Conservation (phyloP, 2,113 vertebrate species). For the Hippoglossus stenolepis region DNA sequence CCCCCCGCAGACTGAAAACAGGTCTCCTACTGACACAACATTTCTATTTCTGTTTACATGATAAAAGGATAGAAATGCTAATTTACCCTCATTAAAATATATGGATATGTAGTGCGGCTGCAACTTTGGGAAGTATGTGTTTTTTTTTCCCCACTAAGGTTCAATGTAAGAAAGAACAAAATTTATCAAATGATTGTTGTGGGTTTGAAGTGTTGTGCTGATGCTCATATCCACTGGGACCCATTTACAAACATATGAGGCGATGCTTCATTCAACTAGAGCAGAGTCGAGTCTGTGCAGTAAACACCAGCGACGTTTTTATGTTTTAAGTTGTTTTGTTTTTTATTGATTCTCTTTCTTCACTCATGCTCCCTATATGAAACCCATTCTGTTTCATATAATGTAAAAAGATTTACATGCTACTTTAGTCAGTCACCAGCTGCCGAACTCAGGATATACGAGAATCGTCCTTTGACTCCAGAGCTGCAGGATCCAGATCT, state of each 20-base stretch:
- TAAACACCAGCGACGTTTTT: slow-evolving; percentile 21
- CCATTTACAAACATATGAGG: slow-evolving; percentile 20
- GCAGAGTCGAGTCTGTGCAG: slow-evolving; percentile 13
- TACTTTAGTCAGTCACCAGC: slow-evolving; percentile 3
- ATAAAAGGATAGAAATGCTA: slow-evolving; percentile 68
- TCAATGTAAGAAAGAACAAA: slow-evolving; percentile 53
- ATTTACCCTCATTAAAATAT: slow-evolving; percentile 76
- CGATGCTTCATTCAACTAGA: slow-evolving; percentile 43
- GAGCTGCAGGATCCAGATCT: too few relatives aligned
- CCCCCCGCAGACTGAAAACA: slow-evolving; percentile 12
- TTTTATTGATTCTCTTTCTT: not conserved
- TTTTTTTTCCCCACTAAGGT: slow-evolving; percentile 9
- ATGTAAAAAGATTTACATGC: not conserved
- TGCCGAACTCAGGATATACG: not conserved
- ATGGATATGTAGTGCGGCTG: slow-evolving; percentile 47
- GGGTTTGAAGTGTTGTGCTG: not conserved
- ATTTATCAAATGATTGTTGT: slow-evolving; percentile 34
- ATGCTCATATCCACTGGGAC: slow-evolving; percentile 32
- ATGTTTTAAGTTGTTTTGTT: slow-evolving; percentile 4
- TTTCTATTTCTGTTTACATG: slow-evolving; percentile 66
- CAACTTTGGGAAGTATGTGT: slow-evolving; percentile 20
- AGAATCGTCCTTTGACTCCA: not conserved
- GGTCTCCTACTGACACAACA: slow-evolving; percentile 10
- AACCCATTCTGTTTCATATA: not conserved
- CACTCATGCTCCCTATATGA: not conserved